Conservation (phyloP, 2,888 invertebrate species). For the Drosophila nigricruria region DNA sequence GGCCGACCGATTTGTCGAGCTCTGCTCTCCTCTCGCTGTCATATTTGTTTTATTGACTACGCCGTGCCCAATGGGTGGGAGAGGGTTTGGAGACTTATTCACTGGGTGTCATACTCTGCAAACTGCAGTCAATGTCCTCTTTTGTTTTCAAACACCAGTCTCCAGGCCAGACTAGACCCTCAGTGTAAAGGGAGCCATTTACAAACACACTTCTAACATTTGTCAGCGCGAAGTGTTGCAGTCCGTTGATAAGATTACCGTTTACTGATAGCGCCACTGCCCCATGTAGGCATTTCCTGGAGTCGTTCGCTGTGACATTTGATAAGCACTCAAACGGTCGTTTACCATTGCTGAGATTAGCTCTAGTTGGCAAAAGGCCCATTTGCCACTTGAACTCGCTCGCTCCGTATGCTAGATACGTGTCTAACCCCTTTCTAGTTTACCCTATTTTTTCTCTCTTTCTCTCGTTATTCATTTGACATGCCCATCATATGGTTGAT, state of each 20-base stretch:
- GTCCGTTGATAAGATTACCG: slow-evolving; percentile 66
- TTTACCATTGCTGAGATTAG: slow-evolving; percentile 57
- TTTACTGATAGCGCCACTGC: slow-evolving; percentile 48
- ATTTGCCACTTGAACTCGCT: slow-evolving; percentile 40
- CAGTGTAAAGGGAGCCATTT: not conserved
- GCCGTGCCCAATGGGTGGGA: slow-evolving; percentile 22
- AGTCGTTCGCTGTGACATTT: slow-evolving; percentile 55
- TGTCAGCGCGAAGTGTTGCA: slow-evolving; percentile 69
- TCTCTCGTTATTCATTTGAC: not conserved
- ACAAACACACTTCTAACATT: slow-evolving; percentile 69
- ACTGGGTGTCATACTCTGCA: slow-evolving; percentile 50
- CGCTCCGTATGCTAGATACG: slow-evolving; percentile 5
- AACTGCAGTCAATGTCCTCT: slow-evolving; percentile 76
- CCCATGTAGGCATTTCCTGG: slow-evolving; percentile 49
- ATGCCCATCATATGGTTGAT: slow-evolving; percentile 8
- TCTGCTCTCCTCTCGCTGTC: slow-evolving; percentile 41
- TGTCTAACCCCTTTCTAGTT: not conserved
- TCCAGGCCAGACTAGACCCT: not conserved
- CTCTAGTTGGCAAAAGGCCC: slow-evolving; percentile 22
- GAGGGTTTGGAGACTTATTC: slow-evolving; percentile 1
- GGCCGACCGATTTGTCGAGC: not conserved
- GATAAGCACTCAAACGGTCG: slow-evolving; percentile 59
- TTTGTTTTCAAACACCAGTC: slow-evolving; percentile 55
- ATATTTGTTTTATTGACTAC: slow-evolving; percentile 76
- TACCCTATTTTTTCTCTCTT: not conserved